Evolutionary conservation across 1,140 invertebrate genomes (phyloP).

Genomic region (Ips nitidus): DNA sequence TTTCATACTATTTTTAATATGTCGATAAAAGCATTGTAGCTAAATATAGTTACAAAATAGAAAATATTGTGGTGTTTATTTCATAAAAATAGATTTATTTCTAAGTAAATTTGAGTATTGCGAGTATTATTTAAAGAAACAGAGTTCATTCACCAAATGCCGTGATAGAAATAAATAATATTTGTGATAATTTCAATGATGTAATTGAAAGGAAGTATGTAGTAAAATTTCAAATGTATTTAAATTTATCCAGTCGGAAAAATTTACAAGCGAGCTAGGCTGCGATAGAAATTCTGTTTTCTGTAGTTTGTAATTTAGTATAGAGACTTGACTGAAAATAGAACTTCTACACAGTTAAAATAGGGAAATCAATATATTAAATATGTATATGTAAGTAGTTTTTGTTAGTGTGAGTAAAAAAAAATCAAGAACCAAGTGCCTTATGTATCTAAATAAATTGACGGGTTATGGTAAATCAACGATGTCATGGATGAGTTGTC

Average conservation of each 20-base stretch:
- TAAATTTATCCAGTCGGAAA: background rate
- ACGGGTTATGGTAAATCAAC: too few species aligned
- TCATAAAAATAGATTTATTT: slow-evolving; percentile 11
- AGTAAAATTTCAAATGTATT: background rate
- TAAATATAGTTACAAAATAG: slow-evolving; percentile 48
- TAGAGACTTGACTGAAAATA: background rate
- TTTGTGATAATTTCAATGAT: background rate
- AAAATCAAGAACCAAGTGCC: too few species aligned
- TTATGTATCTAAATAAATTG: too few species aligned
- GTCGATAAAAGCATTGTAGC: slow-evolving; percentile 46
- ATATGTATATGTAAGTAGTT: too few species aligned
- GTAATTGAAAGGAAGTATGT: too few species aligned
- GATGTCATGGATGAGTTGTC: too few species aligned
- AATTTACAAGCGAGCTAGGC: background rate
- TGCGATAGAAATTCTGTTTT: too few species aligned
- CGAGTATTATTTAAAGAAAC: slow-evolving; percentile 4
- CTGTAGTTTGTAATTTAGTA: background rate
- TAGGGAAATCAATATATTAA: too few species aligned
- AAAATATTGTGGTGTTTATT: slow-evolving; percentile 39
- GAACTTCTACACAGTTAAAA: too few species aligned
- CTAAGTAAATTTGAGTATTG: slow-evolving; percentile 12
- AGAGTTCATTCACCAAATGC: slow-evolving; percentile 25
- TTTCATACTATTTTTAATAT: slow-evolving; percentile 48
- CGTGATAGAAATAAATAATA: slow-evolving; percentile 12
- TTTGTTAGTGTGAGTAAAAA: too few species aligned